Evolutionary conservation across 2,888 invertebrate genomes (phyloP), one percentile per base, ranked within the genome.

Genomic region (Torymus aiolomorphi): DNA sequence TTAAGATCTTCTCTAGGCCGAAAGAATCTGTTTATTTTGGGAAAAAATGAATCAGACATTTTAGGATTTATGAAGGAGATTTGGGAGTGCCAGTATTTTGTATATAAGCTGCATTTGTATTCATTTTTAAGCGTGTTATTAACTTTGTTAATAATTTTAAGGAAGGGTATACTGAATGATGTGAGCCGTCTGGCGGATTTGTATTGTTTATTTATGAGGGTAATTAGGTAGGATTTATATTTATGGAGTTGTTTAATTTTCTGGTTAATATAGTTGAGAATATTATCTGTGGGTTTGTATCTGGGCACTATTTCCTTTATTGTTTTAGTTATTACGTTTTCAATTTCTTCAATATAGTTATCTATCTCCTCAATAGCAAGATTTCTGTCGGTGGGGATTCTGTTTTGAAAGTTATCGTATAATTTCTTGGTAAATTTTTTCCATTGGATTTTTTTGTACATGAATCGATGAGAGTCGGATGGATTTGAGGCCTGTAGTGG

Each of bases 401-500:
- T 8, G 2, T 16, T 16, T 13, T 62, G 2, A 14, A 56, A 52
- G 5, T 62, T n/a, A n/a, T 14, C 16, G 0, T 18, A 14, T 63
- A 31, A 42, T 59, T 61, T 67, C 24, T 42, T 10, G n/a, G 18
- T 14, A 18, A 70, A 70, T 24, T 69, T 62, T 1, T 13, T 16
- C 71, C 71, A 71, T 54, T 71, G 71, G 1, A 56, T 77, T 65
- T 65, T 63, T 57, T 77, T 77, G 20, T 20, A 71, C 14, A 65
- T 70, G n/a, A 11, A 65, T 42, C 63, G 62, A 3, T 52, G n/a
- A 31, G 24, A n/a, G n/a, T n/a, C n/a, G n/a, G n/a, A n/a, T 1
- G 2, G 31, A 1, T 10, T 18, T 1, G 4, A 10, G 12, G 42
- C 1, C 11, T 13, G 52, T 1, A 57, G 12, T 18, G 12, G 2